A percentile compares a stretch with the other conserved stretches of the same genome.
Evolutionary conservation across 2,888 invertebrate species (phyloP).

Genomic region (Itoplectis maculator): DNA sequence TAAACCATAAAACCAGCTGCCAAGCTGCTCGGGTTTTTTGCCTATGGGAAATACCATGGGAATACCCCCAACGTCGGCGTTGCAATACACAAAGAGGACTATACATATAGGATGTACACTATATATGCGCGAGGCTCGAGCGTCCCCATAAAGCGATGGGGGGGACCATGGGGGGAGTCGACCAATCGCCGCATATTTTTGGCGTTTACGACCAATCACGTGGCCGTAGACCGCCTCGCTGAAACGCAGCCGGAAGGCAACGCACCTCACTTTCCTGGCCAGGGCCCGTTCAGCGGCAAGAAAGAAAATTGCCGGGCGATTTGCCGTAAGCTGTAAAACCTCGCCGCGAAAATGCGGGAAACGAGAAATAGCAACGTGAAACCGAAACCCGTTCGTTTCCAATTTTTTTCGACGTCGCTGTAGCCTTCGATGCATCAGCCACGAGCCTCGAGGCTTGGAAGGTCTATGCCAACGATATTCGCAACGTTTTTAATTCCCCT

Average conservation of each 20-base stretch:
- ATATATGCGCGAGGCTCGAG: conserved; percentile 60
- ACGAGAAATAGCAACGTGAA: neutral
- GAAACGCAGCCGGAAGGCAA: conserved; percentile 56
- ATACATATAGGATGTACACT: neutral
- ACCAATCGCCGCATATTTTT: conserved; percentile 83
- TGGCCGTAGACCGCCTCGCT: conserved; percentile 70
- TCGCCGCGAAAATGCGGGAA: conserved; percentile 52
- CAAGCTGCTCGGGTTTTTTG: neutral
- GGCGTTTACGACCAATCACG: conserved; percentile 84
- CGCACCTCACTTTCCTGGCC: conserved; percentile 15
- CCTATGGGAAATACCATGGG: conserved; percentile 44
- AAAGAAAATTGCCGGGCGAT: conserved; percentile 82
- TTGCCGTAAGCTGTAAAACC: conserved; percentile 78
- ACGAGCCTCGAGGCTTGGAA: conserved; percentile 6
- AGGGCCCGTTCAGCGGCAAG: conserved; percentile 25
- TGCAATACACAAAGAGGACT: neutral
- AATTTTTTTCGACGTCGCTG: neutral
- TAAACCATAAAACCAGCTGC: conserved; percentile 78
- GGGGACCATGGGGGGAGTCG: conserved; percentile 72
- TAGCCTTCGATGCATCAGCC: conserved; percentile 10
- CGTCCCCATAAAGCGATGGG: conserved; percentile 78
- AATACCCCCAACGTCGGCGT: neutral
- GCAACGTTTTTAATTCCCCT: conserved; percentile 59
- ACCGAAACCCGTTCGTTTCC: conserved; percentile 31
- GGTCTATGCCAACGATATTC: conserved; percentile 36